Conservation (phyloP, 1,140 invertebrate genomes). For the Psix sp. region DNA sequence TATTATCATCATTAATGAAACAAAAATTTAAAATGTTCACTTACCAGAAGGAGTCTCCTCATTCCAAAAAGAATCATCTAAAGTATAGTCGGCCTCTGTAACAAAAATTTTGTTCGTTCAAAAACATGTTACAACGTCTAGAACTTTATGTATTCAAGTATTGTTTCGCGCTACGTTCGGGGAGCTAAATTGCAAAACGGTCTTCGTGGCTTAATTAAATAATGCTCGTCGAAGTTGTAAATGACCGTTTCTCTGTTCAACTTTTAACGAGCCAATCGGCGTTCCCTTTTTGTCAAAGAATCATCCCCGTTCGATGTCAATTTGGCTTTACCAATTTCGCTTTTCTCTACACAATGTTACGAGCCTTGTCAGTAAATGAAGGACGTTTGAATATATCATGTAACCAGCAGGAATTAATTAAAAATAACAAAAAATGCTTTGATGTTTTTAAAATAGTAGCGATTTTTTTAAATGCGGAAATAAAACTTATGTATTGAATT, state of each 20-base stretch:
- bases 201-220: constrained; percentile 46
- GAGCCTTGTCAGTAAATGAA: constrained; percentile 19
- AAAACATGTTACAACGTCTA: no score
- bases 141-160: no score
- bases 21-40: no score
- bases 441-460: no score
- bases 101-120: constrained; percentile 74
- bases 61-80: constrained; percentile 94
- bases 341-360: constrained; percentile 16
- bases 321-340: constrained; percentile 28
- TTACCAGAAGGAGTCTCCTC: constrained; percentile 91
- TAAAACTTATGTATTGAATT: no score
- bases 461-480: no score
- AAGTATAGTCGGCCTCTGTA: constrained; percentile 92
- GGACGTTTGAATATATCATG: no score
- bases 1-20: no score
- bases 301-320: constrained; percentile 47
- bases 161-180: no score
- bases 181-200: constrained; percentile 34
- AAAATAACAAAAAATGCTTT: no score
- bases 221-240: constrained; percentile 41
- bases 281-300: constrained; percentile 35
- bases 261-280: constrained; percentile 39
- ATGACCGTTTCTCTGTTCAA: constrained; percentile 41
- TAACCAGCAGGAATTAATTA: no score